Base-by-base conservation (phyloP, 2,888 invertebrate species). In the Zaprionus bogoriensis region DNA sequence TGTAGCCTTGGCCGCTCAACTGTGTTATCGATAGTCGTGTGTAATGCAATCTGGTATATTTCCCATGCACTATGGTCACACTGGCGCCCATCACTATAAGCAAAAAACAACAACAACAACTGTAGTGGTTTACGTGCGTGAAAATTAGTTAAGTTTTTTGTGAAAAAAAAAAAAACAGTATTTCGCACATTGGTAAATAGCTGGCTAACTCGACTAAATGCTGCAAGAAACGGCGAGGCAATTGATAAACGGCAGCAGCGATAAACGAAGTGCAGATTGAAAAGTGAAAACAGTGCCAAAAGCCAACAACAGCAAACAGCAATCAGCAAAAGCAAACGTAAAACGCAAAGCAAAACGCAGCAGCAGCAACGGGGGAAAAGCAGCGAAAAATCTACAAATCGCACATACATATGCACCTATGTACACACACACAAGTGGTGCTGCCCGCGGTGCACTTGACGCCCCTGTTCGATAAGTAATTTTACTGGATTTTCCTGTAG, bases 121-220 rank as follows among this genome's bases (percentile, higher is more conserved):
- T 58, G 53, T 36, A 64, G 59, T 64, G 69, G 52, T 80, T 84
- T 78, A 81, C 85, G 85, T 80, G 82, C 85, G 80, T 72, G 82
- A 80, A 80, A 84, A 80, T 73, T 67, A 70, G 73, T 84, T 84
- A 81, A 79, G 67, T 80, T 84, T 79, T 74, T 63, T n/a, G n/a
- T n/a, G n/a, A n/a, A n/a, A n/a, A n/a, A 63, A 45, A 41, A 61
- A 67, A 77, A 72, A 61, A 55, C 57, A 58, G 51, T 62, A 52
- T 62, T 81, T 70, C 17, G 48, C 28, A 50, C 38, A 47, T 7
- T 52, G 38, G 19, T 22, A 46, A 68, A 36, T 25, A 20, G 6
- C 39, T n/a, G n/a, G n/a, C n/a, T n/a, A 58, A 70, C 41, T 50
- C 20, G 41, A 63, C 72, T 69, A 60, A 63, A 85, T 85, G 80